Conservation (phyloP, 2,888 invertebrate species). For the Agriotes lineatus region DNA sequence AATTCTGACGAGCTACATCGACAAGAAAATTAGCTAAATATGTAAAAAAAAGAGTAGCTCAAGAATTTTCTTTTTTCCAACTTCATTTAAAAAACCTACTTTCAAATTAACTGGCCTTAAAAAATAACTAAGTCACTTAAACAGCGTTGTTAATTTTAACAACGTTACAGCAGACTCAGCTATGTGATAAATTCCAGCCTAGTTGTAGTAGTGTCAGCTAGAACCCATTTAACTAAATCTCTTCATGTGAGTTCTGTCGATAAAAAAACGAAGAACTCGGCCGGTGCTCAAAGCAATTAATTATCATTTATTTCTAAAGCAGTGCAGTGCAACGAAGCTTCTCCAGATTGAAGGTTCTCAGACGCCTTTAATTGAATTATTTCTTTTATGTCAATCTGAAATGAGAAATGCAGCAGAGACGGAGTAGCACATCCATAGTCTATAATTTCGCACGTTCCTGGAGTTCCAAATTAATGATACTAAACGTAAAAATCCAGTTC, state of each 20-base stretch:
- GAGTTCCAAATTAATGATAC: constrained; percentile 46
- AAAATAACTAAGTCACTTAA: no score
- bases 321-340: background rate
- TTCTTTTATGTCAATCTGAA: constrained; percentile 30
- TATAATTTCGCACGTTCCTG: constrained; percentile 47
- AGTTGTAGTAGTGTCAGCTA: no score
- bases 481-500: constrained; percentile 48
- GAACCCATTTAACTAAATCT: background rate
- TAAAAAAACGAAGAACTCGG: background rate
- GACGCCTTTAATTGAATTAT: constrained; percentile 17
- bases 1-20: no score
- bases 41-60: no score
- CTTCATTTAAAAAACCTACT: no score
- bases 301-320: background rate
- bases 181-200: no score
- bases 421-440: constrained; percentile 29
- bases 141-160: no score
- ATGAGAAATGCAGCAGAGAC: constrained; percentile 36
- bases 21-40: no score
- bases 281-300: background rate
- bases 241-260: background rate
- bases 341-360: constrained; percentile 19
- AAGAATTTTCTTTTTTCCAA: no score
- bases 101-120: no score
- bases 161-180: no score